Conservation (phyloP, 2,888 invertebrate species). For the Mesorhabditis sp. region DNA sequence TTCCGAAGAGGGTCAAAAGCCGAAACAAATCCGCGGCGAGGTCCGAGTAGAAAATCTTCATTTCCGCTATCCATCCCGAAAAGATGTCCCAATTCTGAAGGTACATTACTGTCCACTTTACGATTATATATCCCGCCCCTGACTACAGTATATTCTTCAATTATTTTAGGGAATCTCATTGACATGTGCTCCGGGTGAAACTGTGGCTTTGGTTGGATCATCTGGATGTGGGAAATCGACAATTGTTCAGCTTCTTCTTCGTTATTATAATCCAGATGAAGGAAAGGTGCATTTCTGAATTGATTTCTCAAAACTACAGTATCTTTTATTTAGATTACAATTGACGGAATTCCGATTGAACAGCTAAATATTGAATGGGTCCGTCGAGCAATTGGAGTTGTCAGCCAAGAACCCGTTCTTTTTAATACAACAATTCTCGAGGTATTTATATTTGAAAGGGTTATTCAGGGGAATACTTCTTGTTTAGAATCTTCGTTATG, state of each 20-base stretch:
- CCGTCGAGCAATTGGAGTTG: slow-evolving; percentile 58
- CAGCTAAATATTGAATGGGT: slow-evolving; percentile 62
- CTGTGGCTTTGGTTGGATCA: slow-evolving; percentile 48
- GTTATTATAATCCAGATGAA: slow-evolving; percentile 45
- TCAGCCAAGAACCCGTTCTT: slow-evolving; percentile 66
- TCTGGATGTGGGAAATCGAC: slow-evolving; percentile 51
- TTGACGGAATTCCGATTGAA: slow-evolving; percentile 60
- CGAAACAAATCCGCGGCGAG: slow-evolving; percentile 57
- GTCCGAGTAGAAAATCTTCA: slow-evolving; percentile 60
- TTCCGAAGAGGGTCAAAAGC: slow-evolving; percentile 57
- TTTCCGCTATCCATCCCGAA: slow-evolving; percentile 61
- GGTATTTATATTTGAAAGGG: slow-evolving; percentile 53
- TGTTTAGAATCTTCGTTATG: slow-evolving; percentile 61
- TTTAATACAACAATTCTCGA: slow-evolving; percentile 64
- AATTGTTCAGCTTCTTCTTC: slow-evolving; percentile 41
- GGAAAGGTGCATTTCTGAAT: slow-evolving; percentile 18
- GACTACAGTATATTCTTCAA: neutral
- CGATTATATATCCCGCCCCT: neutral
- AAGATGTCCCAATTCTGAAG: slow-evolving; percentile 52
- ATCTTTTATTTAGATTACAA: slow-evolving; percentile 10
- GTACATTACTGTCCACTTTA: slow-evolving; percentile 22
- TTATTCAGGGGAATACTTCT: neutral
- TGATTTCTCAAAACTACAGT: neutral
- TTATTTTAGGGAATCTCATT: slow-evolving; percentile 31
- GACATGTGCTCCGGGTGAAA: slow-evolving; percentile 42